These are phyloP conservation scores for Campoplex nolae DNA, from an alignment of 2,888 invertebrate genomes.

Conservation along the genomic window DNA sequence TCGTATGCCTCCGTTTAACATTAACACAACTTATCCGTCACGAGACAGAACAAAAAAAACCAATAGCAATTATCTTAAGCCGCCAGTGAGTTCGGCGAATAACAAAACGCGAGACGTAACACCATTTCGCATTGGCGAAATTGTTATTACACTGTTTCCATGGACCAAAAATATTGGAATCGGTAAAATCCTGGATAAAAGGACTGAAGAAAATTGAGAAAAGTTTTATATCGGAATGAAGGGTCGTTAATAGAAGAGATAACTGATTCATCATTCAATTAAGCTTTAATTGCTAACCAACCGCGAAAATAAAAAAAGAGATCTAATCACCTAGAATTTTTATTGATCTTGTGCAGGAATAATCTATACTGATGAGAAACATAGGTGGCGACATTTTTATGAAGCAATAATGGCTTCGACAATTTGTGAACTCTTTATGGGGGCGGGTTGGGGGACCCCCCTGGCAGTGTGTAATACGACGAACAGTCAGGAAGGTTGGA, in stretches of 20 bases:
- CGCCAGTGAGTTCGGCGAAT: slow-evolving; percentile 28
- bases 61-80: slow-evolving; percentile 52
- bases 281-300: background rate
- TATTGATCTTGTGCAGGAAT: background rate
- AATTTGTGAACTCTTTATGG: slow-evolving; percentile 75
- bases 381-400: slow-evolving; percentile 72
- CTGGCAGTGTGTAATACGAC: slow-evolving; percentile 33
- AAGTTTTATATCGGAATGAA: background rate
- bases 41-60: slow-evolving; percentile 32
- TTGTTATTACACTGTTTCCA: background rate
- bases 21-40: slow-evolving; percentile 28
- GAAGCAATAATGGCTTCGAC: slow-evolving; percentile 75
- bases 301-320: background rate
- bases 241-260: slow-evolving; percentile 13
- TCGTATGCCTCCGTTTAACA: slow-evolving; percentile 48
- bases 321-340: background rate
- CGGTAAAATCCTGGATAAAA: slow-evolving; percentile 24
- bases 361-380: slow-evolving; percentile 2
- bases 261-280: background rate
- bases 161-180: slow-evolving; percentile 26
- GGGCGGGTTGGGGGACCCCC: slow-evolving; percentile 40
- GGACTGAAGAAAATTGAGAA: background rate
- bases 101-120: background rate
- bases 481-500: slow-evolving; percentile 54
- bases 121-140: slow-evolving; percentile 12